These are phyloP conservation scores for Empis stercorea DNA, from an alignment of 2,888 invertebrate genomes.

Conservation along the genomic window DNA sequence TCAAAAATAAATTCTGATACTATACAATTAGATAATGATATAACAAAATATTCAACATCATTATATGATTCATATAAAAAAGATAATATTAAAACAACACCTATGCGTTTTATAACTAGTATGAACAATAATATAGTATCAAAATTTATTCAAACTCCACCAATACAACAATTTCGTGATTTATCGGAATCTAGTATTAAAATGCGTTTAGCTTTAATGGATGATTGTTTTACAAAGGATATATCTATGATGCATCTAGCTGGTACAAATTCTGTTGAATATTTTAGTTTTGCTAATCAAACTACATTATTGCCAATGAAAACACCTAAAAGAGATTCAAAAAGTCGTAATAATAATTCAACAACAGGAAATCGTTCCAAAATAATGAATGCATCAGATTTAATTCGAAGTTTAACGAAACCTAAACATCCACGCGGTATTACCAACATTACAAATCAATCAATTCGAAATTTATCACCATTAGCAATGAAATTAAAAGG, in stretches of 20 bases:
- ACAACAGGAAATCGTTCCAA: constrained; percentile 22
- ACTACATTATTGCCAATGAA: constrained; percentile 6
- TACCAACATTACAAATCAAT: not conserved
- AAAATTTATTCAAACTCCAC: constrained; percentile 29
- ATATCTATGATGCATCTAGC: not conserved
- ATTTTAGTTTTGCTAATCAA: constrained; percentile 1
- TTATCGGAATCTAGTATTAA: constrained; percentile 17
- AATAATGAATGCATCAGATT: constrained; percentile 25
- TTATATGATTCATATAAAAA: constrained; percentile 2
- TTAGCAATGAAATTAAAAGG: constrained; percentile 26
- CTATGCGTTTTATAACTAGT: constrained; percentile 5
- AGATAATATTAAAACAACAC: constrained; percentile 9
- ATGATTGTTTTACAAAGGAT: not conserved
- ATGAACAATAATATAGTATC: constrained; percentile 15
- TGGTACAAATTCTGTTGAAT: not conserved
- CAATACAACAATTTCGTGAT: constrained; percentile 28
- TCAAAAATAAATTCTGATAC: constrained; percentile 19
- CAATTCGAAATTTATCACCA: constrained; percentile 16
- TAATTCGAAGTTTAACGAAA: constrained; percentile 27
- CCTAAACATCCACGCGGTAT: constrained; percentile 7
- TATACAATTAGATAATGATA: constrained; percentile 21
- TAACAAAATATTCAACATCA: constrained; percentile 17
- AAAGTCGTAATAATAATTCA: not conserved
- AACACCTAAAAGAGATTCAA: constrained; percentile 8
- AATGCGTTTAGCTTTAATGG: constrained; percentile 17